phyloP scores from a whole-genome alignment of 2,797 vertebrate genomes.

The Coregonus suidteri region DNA sequence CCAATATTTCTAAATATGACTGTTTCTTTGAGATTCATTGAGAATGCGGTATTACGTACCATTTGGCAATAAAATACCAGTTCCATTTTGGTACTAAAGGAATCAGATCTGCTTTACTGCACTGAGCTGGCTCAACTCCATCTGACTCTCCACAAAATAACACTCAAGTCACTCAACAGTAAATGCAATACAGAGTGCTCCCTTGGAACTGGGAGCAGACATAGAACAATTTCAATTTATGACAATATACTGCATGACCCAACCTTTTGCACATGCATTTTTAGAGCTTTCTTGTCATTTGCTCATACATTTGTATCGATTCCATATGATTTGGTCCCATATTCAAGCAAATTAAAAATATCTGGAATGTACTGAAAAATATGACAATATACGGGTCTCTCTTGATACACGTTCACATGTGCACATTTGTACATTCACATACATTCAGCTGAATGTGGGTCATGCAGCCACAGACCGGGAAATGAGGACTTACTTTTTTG shows the following conservation, averaged over 20 bases:
- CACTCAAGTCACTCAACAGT: background rate
- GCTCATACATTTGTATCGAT: background rate
- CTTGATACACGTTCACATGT: background rate
- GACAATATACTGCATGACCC: background rate
- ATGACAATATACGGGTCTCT: background rate
- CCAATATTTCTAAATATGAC: no score
- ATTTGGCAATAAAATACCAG: slow-evolving; percentile 35
- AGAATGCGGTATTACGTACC: slow-evolving; percentile 29
- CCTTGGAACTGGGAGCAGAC: background rate
- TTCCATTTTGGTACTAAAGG: slow-evolving; percentile 10
- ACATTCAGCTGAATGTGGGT: background rate
- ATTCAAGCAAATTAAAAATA: background rate
- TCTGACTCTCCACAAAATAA: background rate
- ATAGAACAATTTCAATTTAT: background rate
- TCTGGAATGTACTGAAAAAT: background rate
- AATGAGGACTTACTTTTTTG: slow-evolving; percentile 81
- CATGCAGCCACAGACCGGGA: background rate
- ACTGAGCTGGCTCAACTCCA: background rate
- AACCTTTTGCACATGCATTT: background rate
- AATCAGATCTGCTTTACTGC: slow-evolving; percentile 7
- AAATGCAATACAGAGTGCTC: background rate
- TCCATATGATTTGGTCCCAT: background rate
- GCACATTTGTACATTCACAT: no score
- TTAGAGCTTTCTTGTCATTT: background rate
- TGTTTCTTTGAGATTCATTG: slow-evolving; percentile 33